These are phyloP conservation scores for Aphelenchoides avenae DNA, from an alignment of 1,140 invertebrate genomes.

Conservation along the genomic window DNA sequence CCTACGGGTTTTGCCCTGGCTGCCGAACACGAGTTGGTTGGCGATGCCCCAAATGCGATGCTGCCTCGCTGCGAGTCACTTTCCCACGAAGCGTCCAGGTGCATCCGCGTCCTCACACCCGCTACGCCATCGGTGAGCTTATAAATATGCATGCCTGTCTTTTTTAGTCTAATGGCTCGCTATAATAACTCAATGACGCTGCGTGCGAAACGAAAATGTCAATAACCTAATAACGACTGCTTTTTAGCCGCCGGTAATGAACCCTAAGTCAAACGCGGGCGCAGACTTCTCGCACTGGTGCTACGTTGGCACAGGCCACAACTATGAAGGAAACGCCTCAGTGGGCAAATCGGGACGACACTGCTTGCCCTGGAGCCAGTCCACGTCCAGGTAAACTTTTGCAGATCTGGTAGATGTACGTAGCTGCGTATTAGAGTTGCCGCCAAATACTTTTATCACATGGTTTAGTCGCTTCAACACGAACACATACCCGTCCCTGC, in stretches of 20 bases:
- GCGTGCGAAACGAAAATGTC: neutral
- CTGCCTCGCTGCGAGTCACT: conserved; percentile 38
- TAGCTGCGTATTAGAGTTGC: neutral
- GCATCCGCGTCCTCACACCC: conserved; percentile 37
- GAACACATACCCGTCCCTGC: conserved; percentile 70
- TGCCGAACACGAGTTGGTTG: conserved; percentile 46
- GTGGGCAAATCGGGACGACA: conserved; percentile 14
- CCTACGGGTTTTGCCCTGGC: conserved; percentile 47
- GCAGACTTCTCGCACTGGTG: conserved; percentile 35
- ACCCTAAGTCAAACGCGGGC: neutral
- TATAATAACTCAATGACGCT: neutral
- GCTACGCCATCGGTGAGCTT: neutral
- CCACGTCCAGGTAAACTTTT: conserved; percentile 13
- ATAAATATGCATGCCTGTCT: neutral
- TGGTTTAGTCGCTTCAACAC: conserved; percentile 29
- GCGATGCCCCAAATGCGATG: conserved; percentile 44
- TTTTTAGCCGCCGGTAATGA: neutral
- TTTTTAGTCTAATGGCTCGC: neutral
- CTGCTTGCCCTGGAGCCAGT: conserved; percentile 34
- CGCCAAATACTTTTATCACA: neutral
- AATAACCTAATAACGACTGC: neutral
- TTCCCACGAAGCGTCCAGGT: conserved; percentile 11
- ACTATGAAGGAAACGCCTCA: conserved; percentile 40
- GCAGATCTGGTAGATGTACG: no score
- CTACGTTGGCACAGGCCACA: conserved; percentile 35